A percentile compares a stretch with the other conserved stretches of the same genome.
phyloP scores from a whole-genome alignment of 2,888 invertebrate genomes.

The Ormia ochracea region DNA sequence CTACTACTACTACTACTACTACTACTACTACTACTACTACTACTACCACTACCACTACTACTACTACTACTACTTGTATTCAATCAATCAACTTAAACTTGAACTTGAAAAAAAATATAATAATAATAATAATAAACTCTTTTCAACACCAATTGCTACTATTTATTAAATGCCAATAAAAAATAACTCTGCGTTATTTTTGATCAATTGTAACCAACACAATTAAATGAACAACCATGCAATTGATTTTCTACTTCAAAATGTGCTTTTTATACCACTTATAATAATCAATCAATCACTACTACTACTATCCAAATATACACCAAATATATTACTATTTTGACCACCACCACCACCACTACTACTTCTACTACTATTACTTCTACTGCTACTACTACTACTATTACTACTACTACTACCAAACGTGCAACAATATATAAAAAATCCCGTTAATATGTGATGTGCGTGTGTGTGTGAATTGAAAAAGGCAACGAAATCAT shows the following conservation, averaged over 20 bases:
- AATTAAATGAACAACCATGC: conserved; percentile 56
- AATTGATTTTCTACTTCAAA: conserved; percentile 60
- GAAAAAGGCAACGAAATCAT: conserved; percentile 86
- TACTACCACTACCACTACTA: conserved; percentile 65
- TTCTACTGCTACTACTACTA: conserved; percentile 32
- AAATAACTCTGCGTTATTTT: conserved; percentile 43
- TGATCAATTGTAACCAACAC: conserved; percentile 44
- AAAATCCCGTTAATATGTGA: conserved; percentile 30
- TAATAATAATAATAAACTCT: conserved; percentile 21
- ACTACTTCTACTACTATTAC: conserved; percentile 37
- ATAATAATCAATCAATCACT: conserved; percentile 49
- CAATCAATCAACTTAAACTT: conserved; percentile 59
- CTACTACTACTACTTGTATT: conserved; percentile 61
- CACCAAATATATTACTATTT: conserved; percentile 51
- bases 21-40: conserved; percentile 64
- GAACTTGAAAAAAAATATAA: conserved; percentile 43
- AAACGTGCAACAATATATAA: conserved; percentile 29
- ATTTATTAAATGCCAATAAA: conserved; percentile 49
- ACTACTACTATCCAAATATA: conserved; percentile 48
- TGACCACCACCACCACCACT: conserved; percentile 23
- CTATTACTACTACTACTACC: conserved; percentile 37
- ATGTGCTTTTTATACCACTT: conserved; percentile 55
- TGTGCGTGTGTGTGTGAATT: conserved; percentile 40
- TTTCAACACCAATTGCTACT: conserved; percentile 34
- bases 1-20: conserved; percentile 64